A percentile compares a stretch with the other conserved stretches of the same genome.
phyloP scores from a whole-genome alignment of 2,888 invertebrate species.

The Tenthredo scrophulariae region DNA sequence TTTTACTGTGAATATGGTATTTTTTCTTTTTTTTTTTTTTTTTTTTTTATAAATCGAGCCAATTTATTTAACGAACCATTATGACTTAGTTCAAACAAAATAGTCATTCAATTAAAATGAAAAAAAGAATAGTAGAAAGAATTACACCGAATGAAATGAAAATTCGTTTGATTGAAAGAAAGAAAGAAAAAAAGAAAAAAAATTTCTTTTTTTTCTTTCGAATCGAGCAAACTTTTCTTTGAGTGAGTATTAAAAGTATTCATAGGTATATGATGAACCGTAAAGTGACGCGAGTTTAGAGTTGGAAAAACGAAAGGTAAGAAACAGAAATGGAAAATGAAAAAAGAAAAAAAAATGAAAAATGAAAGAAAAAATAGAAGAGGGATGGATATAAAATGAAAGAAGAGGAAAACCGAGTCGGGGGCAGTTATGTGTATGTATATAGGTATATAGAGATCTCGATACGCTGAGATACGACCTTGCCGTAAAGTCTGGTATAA shows the following conservation, averaged over 20 bases:
- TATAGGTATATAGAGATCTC: not conserved
- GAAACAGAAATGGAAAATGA: not conserved
- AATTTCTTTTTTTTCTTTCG: not conserved
- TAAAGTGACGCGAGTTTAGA: too few species aligned
- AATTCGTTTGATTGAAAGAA: not conserved
- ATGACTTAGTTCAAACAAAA: too few species aligned
- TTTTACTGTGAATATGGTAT: too few species aligned
- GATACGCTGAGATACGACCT: constrained; percentile 43
- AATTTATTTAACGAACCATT: too few species aligned
- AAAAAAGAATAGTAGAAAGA: too few species aligned
- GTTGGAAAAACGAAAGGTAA: not conserved
- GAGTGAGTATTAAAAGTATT: too few species aligned
- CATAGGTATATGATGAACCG: too few species aligned
- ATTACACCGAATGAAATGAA: too few species aligned
- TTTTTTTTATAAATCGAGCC: too few species aligned
- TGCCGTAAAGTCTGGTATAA: constrained; percentile 55
- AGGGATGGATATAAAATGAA: not conserved
- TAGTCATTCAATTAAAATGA: too few species aligned
- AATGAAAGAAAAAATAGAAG: not conserved
- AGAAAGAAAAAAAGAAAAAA: not conserved
- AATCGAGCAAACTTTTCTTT: too few species aligned
- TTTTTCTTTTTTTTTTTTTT: too few species aligned
- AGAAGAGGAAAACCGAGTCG: not conserved
- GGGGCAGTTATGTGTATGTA: constrained; percentile 51
- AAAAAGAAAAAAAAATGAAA: not conserved